Evolutionary conservation across 2,113 vertebrate species (phyloP), one percentile per base, ranked within the genome.

Genomic region (Hemicordylus capensis): DNA sequence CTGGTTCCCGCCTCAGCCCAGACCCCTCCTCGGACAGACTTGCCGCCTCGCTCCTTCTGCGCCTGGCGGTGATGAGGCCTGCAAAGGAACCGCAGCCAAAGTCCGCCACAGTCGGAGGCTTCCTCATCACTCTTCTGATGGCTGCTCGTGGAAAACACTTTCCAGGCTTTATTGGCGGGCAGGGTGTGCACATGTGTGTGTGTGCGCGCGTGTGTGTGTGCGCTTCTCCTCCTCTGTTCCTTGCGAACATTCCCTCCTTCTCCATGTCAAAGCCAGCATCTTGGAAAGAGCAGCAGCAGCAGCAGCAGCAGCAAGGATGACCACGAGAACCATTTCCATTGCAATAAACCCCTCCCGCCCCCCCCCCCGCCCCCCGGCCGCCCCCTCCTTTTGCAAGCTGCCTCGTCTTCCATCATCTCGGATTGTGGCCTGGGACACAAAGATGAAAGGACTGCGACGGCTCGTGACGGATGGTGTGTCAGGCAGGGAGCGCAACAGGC

Each of bases 401-500:
- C 89, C 82, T 82, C 90, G 19, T 80, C 87, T 22, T 92, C 10
- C 88, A 87, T 81, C 91, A 54, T 6, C 88, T 86, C 84, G 15
- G 9, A 8, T 90, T 77, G 88, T 58, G 87, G 91, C 86, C 79
- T 67, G 83, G 89, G 93, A 95, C 91, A 76, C 87, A 85, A 91
- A 66, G 34, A 1, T 72, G 92, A 95, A 92, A 89, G 66, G 84
- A 87, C 92, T 89, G 86, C 67, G 90, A 92, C 89, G 54, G 31
- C 26, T 0, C 77, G 51, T 95, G 96, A 96, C 51, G 72, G 96
- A 94, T 91, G 91, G 93, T 75, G 92, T 20, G n/a, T n/a, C n/a
- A n/a, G n/a, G n/a, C n/a, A n/a, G n/a, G n/a, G n/a, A n/a, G n/a
- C n/a, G n/a, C n/a, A n/a, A n/a, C n/a, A 83, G 89, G 92, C 86